phyloP scores from a whole-genome alignment of 2,888 invertebrate species.

The Urechis unicinctus region DNA sequence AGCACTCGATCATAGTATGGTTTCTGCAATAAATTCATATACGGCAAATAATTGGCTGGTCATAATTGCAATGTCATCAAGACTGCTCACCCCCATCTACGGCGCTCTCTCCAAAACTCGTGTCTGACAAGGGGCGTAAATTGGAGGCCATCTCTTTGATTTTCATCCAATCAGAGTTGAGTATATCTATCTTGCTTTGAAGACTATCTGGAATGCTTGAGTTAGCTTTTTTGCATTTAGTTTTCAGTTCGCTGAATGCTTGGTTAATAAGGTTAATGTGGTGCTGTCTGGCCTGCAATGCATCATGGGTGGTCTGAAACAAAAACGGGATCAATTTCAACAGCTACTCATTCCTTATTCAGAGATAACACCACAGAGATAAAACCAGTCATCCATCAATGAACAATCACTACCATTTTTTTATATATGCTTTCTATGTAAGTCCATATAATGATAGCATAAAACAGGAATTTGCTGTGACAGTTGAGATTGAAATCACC shows the following conservation, averaged over 20 bases:
- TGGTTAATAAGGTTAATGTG: slow-evolving; percentile 33
- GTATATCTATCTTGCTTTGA: slow-evolving; percentile 28
- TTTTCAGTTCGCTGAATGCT: slow-evolving; percentile 24
- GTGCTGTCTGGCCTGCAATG: slow-evolving; percentile 30
- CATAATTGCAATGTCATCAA: too few species aligned
- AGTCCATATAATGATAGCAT: too few species aligned
- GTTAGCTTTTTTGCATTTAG: slow-evolving; percentile 25
- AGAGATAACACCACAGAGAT: too few species aligned
- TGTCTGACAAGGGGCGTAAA: slow-evolving; percentile 23
- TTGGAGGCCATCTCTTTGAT: slow-evolving; percentile 30
- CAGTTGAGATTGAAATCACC: too few species aligned
- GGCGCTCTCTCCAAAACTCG: slow-evolving; percentile 28
- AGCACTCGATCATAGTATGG: too few species aligned
- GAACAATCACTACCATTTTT: too few species aligned
- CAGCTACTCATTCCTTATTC: too few species aligned
- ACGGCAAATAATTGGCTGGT: too few species aligned
- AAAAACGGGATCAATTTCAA: neutral
- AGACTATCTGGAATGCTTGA: slow-evolving; percentile 29
- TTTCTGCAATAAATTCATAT: neutral
- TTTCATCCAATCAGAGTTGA: slow-evolving; percentile 39
- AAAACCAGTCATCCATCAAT: too few species aligned
- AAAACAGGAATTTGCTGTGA: too few species aligned
- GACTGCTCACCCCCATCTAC: too few species aligned
- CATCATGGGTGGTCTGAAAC: slow-evolving; percentile 35
- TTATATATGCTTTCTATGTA: too few species aligned